A percentile compares a stretch with the other conserved stretches of the same genome.
phyloP scores from a whole-genome alignment of 2,797 vertebrate species.

The Hyperoplus lanceolatus region DNA sequence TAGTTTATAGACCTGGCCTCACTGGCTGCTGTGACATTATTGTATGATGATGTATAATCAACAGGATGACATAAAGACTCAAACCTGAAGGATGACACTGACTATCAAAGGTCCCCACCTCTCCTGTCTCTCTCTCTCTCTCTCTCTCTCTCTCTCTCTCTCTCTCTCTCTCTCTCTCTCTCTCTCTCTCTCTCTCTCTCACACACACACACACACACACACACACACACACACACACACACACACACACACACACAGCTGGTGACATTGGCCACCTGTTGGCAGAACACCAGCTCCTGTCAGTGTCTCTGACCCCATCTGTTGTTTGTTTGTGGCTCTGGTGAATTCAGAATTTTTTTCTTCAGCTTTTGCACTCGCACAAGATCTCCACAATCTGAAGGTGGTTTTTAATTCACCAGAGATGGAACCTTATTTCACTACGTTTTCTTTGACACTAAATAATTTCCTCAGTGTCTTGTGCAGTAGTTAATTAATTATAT shows the following conservation, averaged over 20 bases:
- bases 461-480: background rate
- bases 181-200: no score
- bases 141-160: no score
- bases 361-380: background rate
- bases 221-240: background rate
- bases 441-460: background rate
- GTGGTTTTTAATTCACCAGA: background rate
- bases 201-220: background rate
- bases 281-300: slow-evolving; percentile 35
- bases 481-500: background rate
- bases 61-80: slow-evolving; percentile 12
- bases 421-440: background rate
- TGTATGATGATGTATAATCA: slow-evolving; percentile 15
- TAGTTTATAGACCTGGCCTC: slow-evolving; percentile 27
- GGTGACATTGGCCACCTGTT: slow-evolving; percentile 43
- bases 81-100: background rate
- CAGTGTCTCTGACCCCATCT: background rate
- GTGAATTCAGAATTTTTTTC: background rate
- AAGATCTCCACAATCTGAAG: background rate
- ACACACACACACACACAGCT: slow-evolving; percentile 25
- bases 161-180: no score
- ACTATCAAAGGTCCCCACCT: background rate
- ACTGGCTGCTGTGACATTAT: slow-evolving; percentile 15
- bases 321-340: background rate
- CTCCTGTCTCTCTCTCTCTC: background rate